These are phyloP conservation scores for Latheticus oryzae DNA, from an alignment of 2,888 invertebrate species.

Conservation along the genomic window DNA sequence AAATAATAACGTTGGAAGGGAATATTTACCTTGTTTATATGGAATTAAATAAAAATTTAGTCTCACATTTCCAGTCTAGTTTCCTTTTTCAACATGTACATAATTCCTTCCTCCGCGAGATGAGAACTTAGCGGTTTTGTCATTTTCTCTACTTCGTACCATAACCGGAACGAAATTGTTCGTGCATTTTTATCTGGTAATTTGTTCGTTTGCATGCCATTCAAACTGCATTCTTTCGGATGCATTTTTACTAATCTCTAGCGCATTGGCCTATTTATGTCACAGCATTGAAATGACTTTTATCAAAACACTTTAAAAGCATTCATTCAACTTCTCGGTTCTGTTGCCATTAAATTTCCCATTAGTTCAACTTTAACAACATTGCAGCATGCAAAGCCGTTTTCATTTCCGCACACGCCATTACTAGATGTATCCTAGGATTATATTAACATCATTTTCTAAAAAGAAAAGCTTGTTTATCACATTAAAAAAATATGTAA, in stretches of 20 bases:
- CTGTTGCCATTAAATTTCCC: constrained; percentile 41
- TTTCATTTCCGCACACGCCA: constrained; percentile 33
- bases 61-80: constrained; percentile 2
- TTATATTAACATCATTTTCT: no score
- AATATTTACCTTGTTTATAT: no score
- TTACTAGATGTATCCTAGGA: constrained; percentile 19
- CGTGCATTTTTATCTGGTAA: constrained; percentile 7
- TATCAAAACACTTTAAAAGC: constrained; percentile 27
- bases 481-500: no score
- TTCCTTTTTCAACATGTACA: constrained; percentile 10
- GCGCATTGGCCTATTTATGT: constrained; percentile 15
- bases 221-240: constrained; percentile 3
- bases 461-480: no score
- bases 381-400: constrained; percentile 43
- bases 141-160: constrained; percentile 18
- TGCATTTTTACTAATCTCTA: constrained; percentile 8
- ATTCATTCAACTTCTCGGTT: no score
- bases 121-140: constrained; percentile 24
- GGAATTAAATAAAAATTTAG: no score
- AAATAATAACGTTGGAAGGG: no score
- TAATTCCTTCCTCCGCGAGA: constrained; percentile 17
- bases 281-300: constrained; percentile 19
- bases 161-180: constrained; percentile 10
- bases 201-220: constrained; percentile 1
- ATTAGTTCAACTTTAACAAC: constrained; percentile 41